Conservation (phyloP, 1,140 invertebrate genomes). For the Trichomalopsis sarcophagae region DNA sequence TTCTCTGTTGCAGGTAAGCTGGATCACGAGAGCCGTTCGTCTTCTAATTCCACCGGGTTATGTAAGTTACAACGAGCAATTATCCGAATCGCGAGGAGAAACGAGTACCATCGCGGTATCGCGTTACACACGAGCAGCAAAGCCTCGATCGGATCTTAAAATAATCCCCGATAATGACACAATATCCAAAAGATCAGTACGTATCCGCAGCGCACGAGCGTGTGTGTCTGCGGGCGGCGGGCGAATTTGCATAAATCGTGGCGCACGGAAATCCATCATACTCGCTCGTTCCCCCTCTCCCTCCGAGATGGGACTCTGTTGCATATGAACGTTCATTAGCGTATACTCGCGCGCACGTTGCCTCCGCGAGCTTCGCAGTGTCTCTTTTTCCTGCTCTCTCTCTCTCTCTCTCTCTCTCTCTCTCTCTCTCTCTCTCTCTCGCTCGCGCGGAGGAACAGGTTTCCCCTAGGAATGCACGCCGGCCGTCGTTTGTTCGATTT, state of each 20-base stretch:
- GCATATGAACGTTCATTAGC: constrained; percentile 15
- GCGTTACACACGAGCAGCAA: no score
- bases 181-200: neutral
- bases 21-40: neutral
- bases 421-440: constrained; percentile 52
- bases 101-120: no score
- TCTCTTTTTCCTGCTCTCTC: constrained; percentile 1
- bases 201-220: neutral
- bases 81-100: neutral
- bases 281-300: neutral
- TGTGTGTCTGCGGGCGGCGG: neutral
- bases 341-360: neutral
- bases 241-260: constrained; percentile 44
- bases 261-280: constrained; percentile 32
- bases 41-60: neutral
- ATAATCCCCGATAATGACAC: neutral
- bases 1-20: constrained; percentile 37
- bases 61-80: constrained; percentile 17
- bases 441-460: constrained; percentile 60
- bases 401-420: constrained; percentile 39
- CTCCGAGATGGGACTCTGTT: neutral
- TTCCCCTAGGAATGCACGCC: constrained; percentile 63
- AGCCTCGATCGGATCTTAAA: neutral
- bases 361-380: neutral
- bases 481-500: constrained; percentile 62